These are phyloP conservation scores for Lamellibrachia columna DNA, from an alignment of 2,888 invertebrate genomes.

Conservation along the genomic window DNA sequence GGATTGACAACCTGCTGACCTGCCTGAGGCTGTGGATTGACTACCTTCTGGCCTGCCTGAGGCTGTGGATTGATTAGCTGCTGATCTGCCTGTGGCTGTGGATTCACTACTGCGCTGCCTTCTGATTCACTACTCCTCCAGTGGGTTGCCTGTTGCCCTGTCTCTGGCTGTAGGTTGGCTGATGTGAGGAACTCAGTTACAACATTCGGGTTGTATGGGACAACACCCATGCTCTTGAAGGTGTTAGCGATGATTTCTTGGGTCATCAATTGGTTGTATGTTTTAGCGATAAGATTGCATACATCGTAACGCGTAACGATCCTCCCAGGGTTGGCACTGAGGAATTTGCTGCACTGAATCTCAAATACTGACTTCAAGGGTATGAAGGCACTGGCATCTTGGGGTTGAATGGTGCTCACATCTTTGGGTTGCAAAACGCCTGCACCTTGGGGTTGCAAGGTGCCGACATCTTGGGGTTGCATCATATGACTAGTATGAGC, in stretches of 20 bases:
- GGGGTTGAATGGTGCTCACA: conserved; percentile 21
- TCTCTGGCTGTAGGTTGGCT: background rate
- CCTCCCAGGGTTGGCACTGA: conserved; percentile 27
- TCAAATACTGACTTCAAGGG: conserved; percentile 36
- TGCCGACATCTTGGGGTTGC: conserved; percentile 34
- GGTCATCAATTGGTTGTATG: conserved; percentile 37
- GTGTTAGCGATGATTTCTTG: conserved; percentile 32
- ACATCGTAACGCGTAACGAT: conserved; percentile 34
- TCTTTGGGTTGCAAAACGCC: conserved; percentile 17
- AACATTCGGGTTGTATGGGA: conserved; percentile 34
- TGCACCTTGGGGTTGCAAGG: conserved; percentile 23
- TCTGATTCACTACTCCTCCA: background rate
- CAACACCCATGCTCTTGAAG: conserved; percentile 37
- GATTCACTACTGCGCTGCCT: background rate
- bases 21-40: background rate
- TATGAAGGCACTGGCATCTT: conserved; percentile 29
- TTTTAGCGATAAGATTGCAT: conserved; percentile 31
- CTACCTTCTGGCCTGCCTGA: background rate
- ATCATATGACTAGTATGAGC: conserved; percentile 36
- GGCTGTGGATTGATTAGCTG: background rate
- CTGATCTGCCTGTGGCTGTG: background rate
- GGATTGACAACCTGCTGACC: background rate
- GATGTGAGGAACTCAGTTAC: background rate
- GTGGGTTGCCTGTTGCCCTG: background rate
- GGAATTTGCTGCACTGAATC: conserved; percentile 28